These are phyloP conservation scores for Semaprochilodus insignis DNA, from an alignment of 2,797 vertebrate genomes.

Conservation along the genomic window DNA sequence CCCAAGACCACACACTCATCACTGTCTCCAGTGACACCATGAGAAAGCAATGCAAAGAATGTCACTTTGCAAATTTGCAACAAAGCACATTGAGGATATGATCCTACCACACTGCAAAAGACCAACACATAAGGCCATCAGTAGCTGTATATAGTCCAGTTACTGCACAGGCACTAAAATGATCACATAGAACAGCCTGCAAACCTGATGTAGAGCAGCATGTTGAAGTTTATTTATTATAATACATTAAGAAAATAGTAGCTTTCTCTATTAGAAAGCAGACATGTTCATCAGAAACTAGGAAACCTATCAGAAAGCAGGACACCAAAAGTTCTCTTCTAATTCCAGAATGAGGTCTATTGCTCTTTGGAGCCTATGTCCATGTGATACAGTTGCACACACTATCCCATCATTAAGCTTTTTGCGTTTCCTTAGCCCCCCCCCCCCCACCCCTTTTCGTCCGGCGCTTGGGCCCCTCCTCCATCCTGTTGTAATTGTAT, in stretches of 20 bases:
- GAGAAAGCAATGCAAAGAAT: slow-evolving; percentile 50
- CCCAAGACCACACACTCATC: slow-evolving; percentile 27
- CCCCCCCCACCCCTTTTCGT: slow-evolving; percentile 28
- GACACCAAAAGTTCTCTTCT: not conserved
- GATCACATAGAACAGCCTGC: not conserved
- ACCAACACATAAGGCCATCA: slow-evolving; percentile 18
- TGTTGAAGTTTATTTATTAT: not conserved
- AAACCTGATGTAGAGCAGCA: not conserved
- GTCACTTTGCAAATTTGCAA: slow-evolving; percentile 38
- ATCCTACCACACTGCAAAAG: slow-evolving; percentile 1
- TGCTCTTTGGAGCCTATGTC: slow-evolving; percentile 32
- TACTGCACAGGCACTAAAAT: too few relatives aligned
- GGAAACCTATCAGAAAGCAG: not conserved
- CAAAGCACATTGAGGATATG: slow-evolving; percentile 29
- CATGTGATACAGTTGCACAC: slow-evolving; percentile 52
- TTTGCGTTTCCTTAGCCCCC: slow-evolving; percentile 28
- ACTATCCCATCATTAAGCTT: slow-evolving; percentile 51
- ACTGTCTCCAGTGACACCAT: slow-evolving; percentile 35
- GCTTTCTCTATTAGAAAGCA: not conserved
- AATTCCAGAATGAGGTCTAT: not conserved
- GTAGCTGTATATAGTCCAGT: not conserved
- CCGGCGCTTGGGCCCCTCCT: slow-evolving; percentile 48
- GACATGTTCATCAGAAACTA: not conserved
- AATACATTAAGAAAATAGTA: not conserved
- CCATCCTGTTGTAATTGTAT: slow-evolving; percentile 65